Percentiles rank a stretch among this genome's conserved stretches.
Conservation (phyloP, 2,113 vertebrate species). For the Channa argus region DNA sequence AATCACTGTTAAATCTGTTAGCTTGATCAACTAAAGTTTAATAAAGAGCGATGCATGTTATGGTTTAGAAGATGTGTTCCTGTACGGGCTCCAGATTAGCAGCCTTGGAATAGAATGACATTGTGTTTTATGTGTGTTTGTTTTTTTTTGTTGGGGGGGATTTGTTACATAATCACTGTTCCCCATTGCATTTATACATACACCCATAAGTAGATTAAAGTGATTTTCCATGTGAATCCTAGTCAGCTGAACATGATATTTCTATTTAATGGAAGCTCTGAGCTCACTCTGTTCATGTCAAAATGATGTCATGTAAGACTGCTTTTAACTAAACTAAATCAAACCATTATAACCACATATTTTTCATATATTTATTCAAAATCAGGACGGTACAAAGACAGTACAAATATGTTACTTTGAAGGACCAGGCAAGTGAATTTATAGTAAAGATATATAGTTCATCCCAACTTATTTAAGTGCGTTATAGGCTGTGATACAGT, state of each 20-base stretch:
- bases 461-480: conserved; percentile 45
- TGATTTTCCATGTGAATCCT: conserved; percentile 67
- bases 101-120: conserved; percentile 23
- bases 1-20: neutral
- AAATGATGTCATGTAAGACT: neutral
- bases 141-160: conserved; percentile 36
- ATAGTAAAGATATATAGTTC: conserved; percentile 37
- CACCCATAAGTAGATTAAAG: conserved; percentile 75
- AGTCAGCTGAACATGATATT: conserved; percentile 69
- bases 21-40: neutral
- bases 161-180: conserved; percentile 77
- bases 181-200: conserved; percentile 69
- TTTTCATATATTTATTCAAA: conserved; percentile 83
- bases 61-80: neutral
- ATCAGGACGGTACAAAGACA: conserved; percentile 80
- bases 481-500: conserved; percentile 40
- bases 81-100: no score
- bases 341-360: neutral
- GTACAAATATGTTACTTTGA: conserved; percentile 71
- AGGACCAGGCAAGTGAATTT: conserved; percentile 66
- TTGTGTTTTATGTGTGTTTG: conserved; percentile 30
- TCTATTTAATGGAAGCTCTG: conserved; percentile 63
- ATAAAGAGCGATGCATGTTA: neutral
- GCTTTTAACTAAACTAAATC: neutral
- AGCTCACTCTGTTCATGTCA: neutral